A percentile compares a stretch with the other conserved stretches of the same genome.
Conservation (phyloP, 2,113 vertebrate genomes). For the Cyrtonyx montezumae region DNA sequence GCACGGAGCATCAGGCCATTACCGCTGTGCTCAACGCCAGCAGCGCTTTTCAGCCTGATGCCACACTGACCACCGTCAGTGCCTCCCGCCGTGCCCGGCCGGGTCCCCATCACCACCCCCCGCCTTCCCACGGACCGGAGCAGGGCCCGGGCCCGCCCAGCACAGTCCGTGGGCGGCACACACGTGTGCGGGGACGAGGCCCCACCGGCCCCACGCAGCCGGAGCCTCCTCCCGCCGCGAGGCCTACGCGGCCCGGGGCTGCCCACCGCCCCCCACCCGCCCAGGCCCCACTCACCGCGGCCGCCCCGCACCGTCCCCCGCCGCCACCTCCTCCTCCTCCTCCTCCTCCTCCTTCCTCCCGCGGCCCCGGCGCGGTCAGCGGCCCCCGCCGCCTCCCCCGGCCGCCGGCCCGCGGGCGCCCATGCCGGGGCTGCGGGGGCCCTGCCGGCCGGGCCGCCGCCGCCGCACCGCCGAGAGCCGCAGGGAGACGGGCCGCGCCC, state of each 20-base stretch:
- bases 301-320: no score
- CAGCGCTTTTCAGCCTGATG: neutral
- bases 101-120: neutral
- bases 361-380: slow-evolving; percentile 36
- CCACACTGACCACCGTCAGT: no score
- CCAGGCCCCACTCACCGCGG: no score
- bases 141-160: no score
- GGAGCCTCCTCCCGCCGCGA: no score
- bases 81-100: no score
- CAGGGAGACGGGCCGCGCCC: slow-evolving; percentile 9
- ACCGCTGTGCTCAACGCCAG: neutral
- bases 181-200: no score
- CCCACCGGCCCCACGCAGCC: no score
- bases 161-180: no score
- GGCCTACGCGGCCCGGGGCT: neutral
- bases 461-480: neutral
- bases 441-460: neutral
- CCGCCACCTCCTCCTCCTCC: no score
- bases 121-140: neutral
- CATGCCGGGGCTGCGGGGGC: slow-evolving; percentile 19
- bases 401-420: slow-evolving; percentile 25
- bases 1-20: neutral
- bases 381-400: slow-evolving; percentile 20
- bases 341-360: no score
- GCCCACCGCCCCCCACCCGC: no score